Base-by-base conservation (phyloP, 2,113 vertebrate genomes). In the Chrysochloris asiatica region DNA sequence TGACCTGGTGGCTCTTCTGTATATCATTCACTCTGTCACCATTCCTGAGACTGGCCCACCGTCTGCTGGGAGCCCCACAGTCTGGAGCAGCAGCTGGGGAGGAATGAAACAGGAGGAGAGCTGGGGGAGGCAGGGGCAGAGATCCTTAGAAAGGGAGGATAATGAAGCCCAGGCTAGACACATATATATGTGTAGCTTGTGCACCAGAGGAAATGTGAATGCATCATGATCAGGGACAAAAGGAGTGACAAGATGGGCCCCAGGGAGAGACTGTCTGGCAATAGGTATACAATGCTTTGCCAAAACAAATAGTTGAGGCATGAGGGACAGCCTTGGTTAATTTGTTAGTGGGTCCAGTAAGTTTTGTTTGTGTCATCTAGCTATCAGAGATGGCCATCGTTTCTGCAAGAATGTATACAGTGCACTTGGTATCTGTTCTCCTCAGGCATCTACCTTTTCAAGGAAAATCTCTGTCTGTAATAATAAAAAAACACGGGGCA, bases 1-100 rank as follows among this genome's bases (percentile, higher is more conserved):
- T 96, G 94, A 96, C 95, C 90, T 43, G 22, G 12, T 45, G 56
- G 45, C 72, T 69, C 47, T 56, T 33, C 56, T 33, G 6, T 47
- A 43, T 75, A 86, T 95, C 90, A 94, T 79, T 95, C 93, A 92
- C 67, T n/a, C 92, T 96, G 93, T 93, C 89, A 90, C 84, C 59
- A 48, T 85, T 56, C 77, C 72, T 0, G 2, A 69, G 77, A 33
- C 88, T 69, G 91, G 61, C 67, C 67, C 12, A 19, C 36, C 75
- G 89, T 72, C 83, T 85, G 65, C 56, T 16, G 45, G 75, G 75
- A 82, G 38, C 33, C 36, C 59, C 2, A 4, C 10, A 33, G 33
- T 59, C 85, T 52, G 88, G 59, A 87, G 61, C 12, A 61, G 78
- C 63, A 41, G 63, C 52, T 33, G 45, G 43, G 26, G 2, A 75